Evolutionary conservation across 2,888 invertebrate species (phyloP), one percentile per base, ranked within the genome.

Genomic region (Octonoba sinensis): DNA sequence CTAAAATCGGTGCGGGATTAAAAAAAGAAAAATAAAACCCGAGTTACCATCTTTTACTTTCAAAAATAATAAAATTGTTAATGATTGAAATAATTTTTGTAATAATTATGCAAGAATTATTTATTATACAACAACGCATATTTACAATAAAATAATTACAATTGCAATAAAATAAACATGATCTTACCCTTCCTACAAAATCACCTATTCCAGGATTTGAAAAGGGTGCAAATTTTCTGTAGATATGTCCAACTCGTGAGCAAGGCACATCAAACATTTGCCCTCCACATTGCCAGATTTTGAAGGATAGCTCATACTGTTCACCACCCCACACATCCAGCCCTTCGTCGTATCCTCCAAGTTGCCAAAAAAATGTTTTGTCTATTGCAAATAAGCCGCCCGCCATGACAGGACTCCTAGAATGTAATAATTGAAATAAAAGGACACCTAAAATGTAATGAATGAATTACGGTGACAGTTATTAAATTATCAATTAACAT

Each of bases 271-370:
- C 97, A 83, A 94, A 90, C 94, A 97, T 93, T 85, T 92, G 91
- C 0, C 97, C 97, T 18, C 96, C 96, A 88, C 97, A 97, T 89
- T 96, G 96, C 97, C 97, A 97, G 72, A 97, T 93, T 91, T 97
- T 97, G 87, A 98, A 98, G 83, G 97, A 97, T n/a, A 98, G 91
- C 87, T 98, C 98, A 87, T 97, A 98, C 88, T 98, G 97, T 88
- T 98, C 98, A 0, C 97, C 97, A 22, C 98, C 98, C 98, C 98
- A 98, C 85, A 98, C 97, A 87, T 97, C 96, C 1, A 96, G 90
- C 0, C 95, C 95, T 74, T 93, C 93, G 87, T 96, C 96, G 87
- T 96, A 96, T 0, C 97, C 98, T 1, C 96, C 98, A 57, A 98
- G 89, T 88, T 97, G 95, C 97, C 97, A 97, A 89, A 99, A 99